A percentile compares a stretch with the other conserved stretches of the same genome.
Conservation (phyloP, 2,888 invertebrate species). For the Shargacucullia verbasci region DNA sequence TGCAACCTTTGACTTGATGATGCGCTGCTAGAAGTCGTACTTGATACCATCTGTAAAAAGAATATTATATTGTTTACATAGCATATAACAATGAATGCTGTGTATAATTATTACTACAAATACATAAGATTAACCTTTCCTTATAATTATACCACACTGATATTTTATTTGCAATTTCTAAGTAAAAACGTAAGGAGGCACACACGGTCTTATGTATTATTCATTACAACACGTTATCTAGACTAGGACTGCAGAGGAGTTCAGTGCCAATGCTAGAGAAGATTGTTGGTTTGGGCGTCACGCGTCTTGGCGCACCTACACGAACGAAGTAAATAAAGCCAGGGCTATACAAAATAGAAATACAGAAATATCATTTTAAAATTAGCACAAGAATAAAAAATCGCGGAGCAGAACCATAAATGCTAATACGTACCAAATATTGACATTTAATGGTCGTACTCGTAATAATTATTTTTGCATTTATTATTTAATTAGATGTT, state of each 20-base stretch:
- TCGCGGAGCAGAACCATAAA: constrained; percentile 38
- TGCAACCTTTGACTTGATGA: constrained; percentile 89
- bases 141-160: constrained; percentile 11
- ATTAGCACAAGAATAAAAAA: constrained; percentile 64
- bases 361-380: constrained; percentile 77
- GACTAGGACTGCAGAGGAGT: constrained; percentile 81
- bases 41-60: constrained; percentile 85
- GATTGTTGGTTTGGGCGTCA: constrained; percentile 81
- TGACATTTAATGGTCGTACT: constrained; percentile 54
- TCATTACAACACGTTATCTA: constrained; percentile 82
- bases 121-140: constrained; percentile 30
- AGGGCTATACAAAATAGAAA: constrained; percentile 82
- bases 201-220: constrained; percentile 59
- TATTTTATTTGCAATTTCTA: constrained; percentile 16
- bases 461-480: constrained; percentile 4
- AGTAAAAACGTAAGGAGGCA: constrained; percentile 8
- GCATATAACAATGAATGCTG: constrained; percentile 3
- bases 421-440: constrained; percentile 18
- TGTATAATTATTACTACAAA: background rate
- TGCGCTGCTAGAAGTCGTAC: constrained; percentile 89
- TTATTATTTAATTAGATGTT: too few species aligned
- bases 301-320: constrained; percentile 85
- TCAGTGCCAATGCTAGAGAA: constrained; percentile 86
- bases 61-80: constrained; percentile 22
- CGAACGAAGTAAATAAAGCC: constrained; percentile 80